Conservation (phyloP, 2,113 vertebrate genomes). For the Vidua chalybeata region DNA sequence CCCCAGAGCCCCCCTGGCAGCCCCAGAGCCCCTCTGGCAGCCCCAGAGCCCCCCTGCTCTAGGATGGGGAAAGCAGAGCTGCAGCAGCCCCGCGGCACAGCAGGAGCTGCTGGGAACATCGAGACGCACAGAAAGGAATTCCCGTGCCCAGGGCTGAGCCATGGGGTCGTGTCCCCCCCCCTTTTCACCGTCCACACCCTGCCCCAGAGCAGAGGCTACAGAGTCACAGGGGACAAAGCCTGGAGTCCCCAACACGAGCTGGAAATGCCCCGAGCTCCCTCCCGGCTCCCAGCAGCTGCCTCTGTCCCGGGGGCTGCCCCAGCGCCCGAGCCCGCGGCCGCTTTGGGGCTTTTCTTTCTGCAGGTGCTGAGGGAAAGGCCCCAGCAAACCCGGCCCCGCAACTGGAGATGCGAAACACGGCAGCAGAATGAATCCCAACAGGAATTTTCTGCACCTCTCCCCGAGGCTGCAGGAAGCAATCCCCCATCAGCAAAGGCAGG, state of each 20-base stretch:
- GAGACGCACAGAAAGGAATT: neutral
- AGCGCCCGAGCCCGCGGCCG: neutral
- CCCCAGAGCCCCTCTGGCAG: too few species aligned
- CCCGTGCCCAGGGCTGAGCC: neutral
- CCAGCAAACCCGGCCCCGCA: neutral
- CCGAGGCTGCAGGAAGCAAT: neutral
- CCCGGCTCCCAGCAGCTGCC: neutral
- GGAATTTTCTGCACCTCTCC: neutral
- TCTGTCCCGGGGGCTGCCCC: neutral
- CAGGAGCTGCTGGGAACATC: neutral
- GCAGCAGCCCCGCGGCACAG: neutral
- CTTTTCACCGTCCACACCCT: neutral
- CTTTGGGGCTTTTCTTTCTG: rapidly evolving
- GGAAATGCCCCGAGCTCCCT: neutral
- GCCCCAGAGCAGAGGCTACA: neutral
- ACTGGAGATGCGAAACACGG: neutral
- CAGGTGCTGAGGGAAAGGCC: neutral
- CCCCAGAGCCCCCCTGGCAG: too few species aligned
- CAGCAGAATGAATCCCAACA: neutral
- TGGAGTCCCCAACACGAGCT: neutral
- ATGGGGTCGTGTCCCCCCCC: neutral
- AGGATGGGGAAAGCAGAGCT: rapidly evolving
- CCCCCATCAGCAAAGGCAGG: neutral
- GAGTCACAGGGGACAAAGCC: neutral
- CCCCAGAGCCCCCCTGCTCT: rapidly evolving